Evolutionary conservation across 1,140 invertebrate genomes (phyloP), one percentile per base, ranked within the genome.

Genomic region (Drosophila varians): DNA sequence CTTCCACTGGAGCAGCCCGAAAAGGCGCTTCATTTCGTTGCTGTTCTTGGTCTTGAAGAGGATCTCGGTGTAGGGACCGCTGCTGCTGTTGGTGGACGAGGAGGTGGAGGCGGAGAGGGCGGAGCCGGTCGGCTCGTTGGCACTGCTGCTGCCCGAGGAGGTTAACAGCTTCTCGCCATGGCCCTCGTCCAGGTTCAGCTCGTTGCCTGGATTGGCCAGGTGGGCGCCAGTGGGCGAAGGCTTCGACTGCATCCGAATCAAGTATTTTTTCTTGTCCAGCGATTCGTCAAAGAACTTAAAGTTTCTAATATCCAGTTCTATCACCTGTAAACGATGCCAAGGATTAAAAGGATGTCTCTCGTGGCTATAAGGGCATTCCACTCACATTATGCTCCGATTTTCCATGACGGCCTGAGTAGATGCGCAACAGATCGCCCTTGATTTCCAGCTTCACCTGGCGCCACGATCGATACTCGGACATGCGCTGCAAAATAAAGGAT

Each of bases 401-500:
- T 40, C 54, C 55, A 68, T 78, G 86, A 9, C 90, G 90, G 36
- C 87, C 74, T 36, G 90, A 84, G 71, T 88, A 91, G 51, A 91
- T 91, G 61, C 79, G 89, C 71, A 91, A 47, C 54, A 88, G 25
- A 65, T 91, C 90, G 11, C 90, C 90, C 28, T 91, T 89, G 21
- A 91, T 89, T 48, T 91, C 90, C 47, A 91, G 77, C 56, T 91
- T 91, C 21, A 90, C 87, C 69, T 90, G 90, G 26, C 88, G 84
- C 90, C 90, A 91, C n/a, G 90, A 91, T 55, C 90, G 90, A 65
- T 89, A 91, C 34, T 91, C 90, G 40, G 90, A 89, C 66, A 90
- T 88, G 69, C 90, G 87, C 90, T 91, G 19, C 0, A 55, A 23
- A 38, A 12, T 7, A 12, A n/a, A 2, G 21, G 21, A 21, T 21